These are phyloP conservation scores for Antheraea pernyi DNA, from an alignment of 1,140 invertebrate species.

Conservation along the genomic window DNA sequence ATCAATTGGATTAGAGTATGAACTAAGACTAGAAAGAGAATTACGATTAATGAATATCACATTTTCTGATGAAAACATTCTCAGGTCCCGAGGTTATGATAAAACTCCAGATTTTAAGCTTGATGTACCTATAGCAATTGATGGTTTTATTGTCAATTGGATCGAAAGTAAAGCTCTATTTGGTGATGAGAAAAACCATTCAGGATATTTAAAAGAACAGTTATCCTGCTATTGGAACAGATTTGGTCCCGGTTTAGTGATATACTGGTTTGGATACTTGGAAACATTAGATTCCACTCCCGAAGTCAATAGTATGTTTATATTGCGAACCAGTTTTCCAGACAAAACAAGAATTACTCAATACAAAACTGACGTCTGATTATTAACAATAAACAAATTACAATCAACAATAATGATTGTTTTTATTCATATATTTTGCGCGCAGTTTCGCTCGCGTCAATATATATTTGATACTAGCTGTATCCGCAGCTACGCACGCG, in stretches of 20 bases:
- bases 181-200: conserved; percentile 91
- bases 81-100: conserved; percentile 92
- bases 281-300: conserved; percentile 79
- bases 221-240: conserved; percentile 95
- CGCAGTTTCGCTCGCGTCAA: too few relatives aligned
- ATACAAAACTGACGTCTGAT: conserved; percentile 53
- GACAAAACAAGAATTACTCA: conserved; percentile 62
- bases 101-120: conserved; percentile 97
- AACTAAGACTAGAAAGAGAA: conserved; percentile 68
- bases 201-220: conserved; percentile 92
- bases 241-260: conserved; percentile 95
- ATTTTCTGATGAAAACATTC: conserved; percentile 90
- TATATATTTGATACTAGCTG: too few relatives aligned
- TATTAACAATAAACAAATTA: background rate
- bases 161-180: conserved; percentile 98
- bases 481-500: too few relatives aligned
- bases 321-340: conserved; percentile 50
- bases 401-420: too few relatives aligned
- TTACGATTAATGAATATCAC: conserved; percentile 70
- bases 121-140: conserved; percentile 92
- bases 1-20: conserved; percentile 75
- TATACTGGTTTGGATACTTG: conserved; percentile 97
- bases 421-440: too few relatives aligned
- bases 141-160: conserved; percentile 95
- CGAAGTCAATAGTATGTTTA: conserved; percentile 75